Conservation (phyloP, 2,113 vertebrate genomes). For the Barnardius zonarius region DNA sequence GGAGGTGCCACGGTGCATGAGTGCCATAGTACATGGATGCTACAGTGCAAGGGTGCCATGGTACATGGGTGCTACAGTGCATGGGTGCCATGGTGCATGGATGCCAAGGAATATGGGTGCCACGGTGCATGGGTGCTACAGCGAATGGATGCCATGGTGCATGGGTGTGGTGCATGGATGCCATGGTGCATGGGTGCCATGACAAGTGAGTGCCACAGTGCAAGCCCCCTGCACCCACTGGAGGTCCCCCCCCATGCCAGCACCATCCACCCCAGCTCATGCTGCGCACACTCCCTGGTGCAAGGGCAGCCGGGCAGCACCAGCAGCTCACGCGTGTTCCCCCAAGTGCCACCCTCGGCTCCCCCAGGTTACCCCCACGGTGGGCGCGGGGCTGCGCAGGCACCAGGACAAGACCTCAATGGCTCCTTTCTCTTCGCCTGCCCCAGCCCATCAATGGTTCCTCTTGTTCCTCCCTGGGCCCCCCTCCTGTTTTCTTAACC, state of each 20-base stretch:
- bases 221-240: background rate
- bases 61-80: background rate
- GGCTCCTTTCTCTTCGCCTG: background rate
- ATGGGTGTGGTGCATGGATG: too few species aligned
- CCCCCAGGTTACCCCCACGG: too few species aligned
- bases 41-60: background rate
- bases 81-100: background rate
- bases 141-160: too few species aligned
- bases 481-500: background rate
- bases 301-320: background rate
- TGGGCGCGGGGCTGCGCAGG: background rate
- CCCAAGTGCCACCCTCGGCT: background rate
- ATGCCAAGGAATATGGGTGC: too few species aligned
- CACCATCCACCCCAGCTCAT: background rate
- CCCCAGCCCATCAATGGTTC: background rate
- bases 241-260: background rate
- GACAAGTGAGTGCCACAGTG: too few species aligned
- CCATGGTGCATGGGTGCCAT: too few species aligned
- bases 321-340: background rate
- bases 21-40: background rate
- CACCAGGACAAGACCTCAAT: background rate
- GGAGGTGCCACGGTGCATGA: background rate
- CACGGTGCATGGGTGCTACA: too few species aligned
- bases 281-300: fast-evolving
- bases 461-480: background rate